Percentiles rank a stretch among this genome's conserved stretches.
Evolutionary conservation across 2,797 vertebrate species (phyloP).

Genomic region (Acridotheres tristis): DNA sequence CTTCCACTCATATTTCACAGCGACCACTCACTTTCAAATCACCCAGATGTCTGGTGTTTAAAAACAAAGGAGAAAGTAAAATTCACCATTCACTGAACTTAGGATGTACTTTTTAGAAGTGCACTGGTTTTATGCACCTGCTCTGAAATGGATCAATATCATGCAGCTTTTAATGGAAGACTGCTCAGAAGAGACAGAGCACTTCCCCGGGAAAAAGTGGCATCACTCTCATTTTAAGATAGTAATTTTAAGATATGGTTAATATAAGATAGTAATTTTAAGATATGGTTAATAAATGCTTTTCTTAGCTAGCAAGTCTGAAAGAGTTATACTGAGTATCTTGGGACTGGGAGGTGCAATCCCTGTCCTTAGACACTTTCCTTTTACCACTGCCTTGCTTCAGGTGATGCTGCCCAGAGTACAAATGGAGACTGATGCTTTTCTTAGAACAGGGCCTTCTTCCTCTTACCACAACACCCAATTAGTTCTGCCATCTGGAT

Average conservation of each 20-base stretch:
- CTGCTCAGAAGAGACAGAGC: neutral
- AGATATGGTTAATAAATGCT: neutral
- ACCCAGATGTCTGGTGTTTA: neutral
- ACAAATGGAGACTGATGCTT: neutral
- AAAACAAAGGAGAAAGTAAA: constrained; percentile 57
- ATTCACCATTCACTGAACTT: constrained; percentile 1
- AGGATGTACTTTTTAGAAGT: constrained; percentile 9
- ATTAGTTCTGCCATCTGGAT: neutral
- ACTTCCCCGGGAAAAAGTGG: neutral
- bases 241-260: neutral
- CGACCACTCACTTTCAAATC: neutral
- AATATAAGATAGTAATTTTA: neutral
- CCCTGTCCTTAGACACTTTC: neutral
- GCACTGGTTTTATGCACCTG: neutral
- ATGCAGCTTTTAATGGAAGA: neutral
- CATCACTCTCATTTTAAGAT: neutral
- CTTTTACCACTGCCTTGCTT: neutral
- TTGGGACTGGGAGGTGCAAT: neutral
- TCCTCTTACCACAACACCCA: neutral
- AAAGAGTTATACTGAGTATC: neutral
- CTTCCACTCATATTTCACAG: neutral
- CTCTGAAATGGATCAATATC: neutral
- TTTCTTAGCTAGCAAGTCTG: neutral
- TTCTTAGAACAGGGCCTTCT: neutral
- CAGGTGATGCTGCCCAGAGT: neutral